Base-by-base conservation (phyloP, 2,113 vertebrate species). In the Grammomys dolichurus region DNA sequence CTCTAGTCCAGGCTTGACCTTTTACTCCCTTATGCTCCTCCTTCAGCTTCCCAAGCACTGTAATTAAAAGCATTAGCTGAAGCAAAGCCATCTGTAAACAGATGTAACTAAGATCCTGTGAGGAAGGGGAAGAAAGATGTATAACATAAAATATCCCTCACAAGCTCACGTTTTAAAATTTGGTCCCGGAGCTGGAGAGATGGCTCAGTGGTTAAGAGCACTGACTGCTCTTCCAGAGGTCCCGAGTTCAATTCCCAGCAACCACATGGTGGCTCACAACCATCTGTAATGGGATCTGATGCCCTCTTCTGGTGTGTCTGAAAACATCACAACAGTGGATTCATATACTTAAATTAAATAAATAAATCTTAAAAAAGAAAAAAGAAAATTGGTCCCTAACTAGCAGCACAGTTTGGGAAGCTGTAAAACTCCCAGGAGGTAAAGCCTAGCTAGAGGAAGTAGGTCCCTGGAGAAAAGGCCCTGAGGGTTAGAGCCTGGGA, bases 31-130 rank as follows among this genome's bases (percentile, higher is more conserved):
- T 69, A 51, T 51, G 10, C 43, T 86, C 31, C 40, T 67, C 60
- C 48, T 51, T 72, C 46, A 54, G 46, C 33, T 36, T 56, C 36
- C 28, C 6, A 5, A 54, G 43, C 43, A 24, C 63, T 69, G 19
- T 63, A 7, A 33, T 69, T 69, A 67, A 3, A 77, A 31, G 24
- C 46, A 80, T 6, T 19, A 56, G 46, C 72, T 90, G 75, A 67
- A 51, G 36, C 43, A 69, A 10, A 75, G 78, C 65, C 26, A 80
- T 72, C 76, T 92, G 92, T 73, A 73, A 94, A 85, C 4, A 92
- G 46, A 67, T 7, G 20, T 88, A 94, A 19, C 73, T 63, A 56
- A 69, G 75, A 69, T 8, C 8, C 36, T 48, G 17, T 65, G 24
- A 67, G 31, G 19, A 48, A 46, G 10, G 43, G 33, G 24, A 54